phyloP scores from a whole-genome alignment of 2,888 invertebrate genomes.

The Chymomyza caudatula region DNA sequence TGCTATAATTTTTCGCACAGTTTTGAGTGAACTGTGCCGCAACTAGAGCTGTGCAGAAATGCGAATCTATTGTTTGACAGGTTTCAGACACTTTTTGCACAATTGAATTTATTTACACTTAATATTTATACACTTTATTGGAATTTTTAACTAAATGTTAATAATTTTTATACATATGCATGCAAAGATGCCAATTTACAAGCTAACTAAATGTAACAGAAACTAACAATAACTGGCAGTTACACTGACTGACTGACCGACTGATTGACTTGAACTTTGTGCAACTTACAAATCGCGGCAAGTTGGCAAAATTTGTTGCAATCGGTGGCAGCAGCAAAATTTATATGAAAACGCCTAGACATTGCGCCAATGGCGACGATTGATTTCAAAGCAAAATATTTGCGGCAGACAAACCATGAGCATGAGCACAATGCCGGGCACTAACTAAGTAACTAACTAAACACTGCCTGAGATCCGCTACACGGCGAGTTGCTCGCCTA shows the following conservation, averaged over 20 bases:
- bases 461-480: not conserved
- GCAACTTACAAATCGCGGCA: conserved; percentile 69
- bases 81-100: conserved; percentile 7
- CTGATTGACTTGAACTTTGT: conserved; percentile 59
- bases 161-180: not conserved
- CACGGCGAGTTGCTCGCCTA: not conserved
- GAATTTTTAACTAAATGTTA: not conserved
- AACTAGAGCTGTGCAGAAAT: too few relatives aligned
- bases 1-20: not conserved
- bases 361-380: conserved; percentile 34
- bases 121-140: not conserved
- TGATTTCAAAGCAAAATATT: conserved; percentile 45
- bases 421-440: conserved; percentile 4
- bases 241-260: not conserved
- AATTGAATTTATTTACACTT: conserved; percentile 9
- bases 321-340: conserved; percentile 3
- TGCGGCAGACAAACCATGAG: conserved; percentile 48
- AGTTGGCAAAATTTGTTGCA: conserved; percentile 69
- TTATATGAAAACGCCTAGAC: conserved; percentile 8
- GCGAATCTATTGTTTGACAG: not conserved
- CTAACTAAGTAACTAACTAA: not conserved
- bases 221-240: conserved; percentile 1
- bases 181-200: not conserved
- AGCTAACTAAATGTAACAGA: conserved; percentile 24
- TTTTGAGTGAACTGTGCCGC: conserved; percentile 3